phyloP scores from a whole-genome alignment of 2,888 invertebrate genomes.

The Dinocampus coccinellae region DNA sequence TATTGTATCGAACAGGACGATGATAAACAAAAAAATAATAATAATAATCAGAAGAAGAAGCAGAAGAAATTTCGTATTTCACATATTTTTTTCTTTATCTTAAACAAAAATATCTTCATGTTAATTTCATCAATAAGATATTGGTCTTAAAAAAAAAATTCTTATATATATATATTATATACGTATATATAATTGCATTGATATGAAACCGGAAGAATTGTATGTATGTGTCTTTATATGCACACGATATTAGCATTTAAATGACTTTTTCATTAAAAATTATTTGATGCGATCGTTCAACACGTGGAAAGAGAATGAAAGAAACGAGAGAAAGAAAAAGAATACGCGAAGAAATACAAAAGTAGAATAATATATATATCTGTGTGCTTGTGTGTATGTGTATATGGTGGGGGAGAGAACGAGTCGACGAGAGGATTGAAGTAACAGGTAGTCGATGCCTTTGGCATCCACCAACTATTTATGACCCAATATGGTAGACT shows the following conservation, averaged over 20 bases:
- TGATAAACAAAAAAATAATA: neutral
- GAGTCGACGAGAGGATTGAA: slow-evolving; percentile 28
- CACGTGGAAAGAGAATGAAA: slow-evolving; percentile 21
- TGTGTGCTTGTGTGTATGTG: slow-evolving; percentile 14
- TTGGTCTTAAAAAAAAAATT: slow-evolving; percentile 32
- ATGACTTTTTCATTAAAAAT: slow-evolving; percentile 60
- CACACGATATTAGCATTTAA: slow-evolving; percentile 57
- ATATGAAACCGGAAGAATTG: slow-evolving; percentile 41
- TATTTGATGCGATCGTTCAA: slow-evolving; percentile 29
- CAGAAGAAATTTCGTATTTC: neutral
- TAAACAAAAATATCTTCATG: slow-evolving; percentile 42
- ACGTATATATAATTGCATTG: slow-evolving; percentile 6
- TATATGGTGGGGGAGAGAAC: slow-evolving; percentile 33
- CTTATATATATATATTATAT: neutral
- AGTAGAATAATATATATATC: neutral
- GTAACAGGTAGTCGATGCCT: slow-evolving; percentile 51
- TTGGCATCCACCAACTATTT: slow-evolving; percentile 59
- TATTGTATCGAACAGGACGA: neutral
- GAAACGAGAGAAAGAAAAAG: slow-evolving; percentile 26
- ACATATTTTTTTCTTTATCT: neutral
- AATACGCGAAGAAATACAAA: slow-evolving; percentile 45
- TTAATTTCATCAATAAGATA: slow-evolving; percentile 41
- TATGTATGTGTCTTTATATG: slow-evolving; percentile 12
- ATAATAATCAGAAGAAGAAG: neutral
- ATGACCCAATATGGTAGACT: slow-evolving; percentile 54